Conservation (phyloP, 2,113 vertebrate species). For the Hippocampus zosterae region DNA sequence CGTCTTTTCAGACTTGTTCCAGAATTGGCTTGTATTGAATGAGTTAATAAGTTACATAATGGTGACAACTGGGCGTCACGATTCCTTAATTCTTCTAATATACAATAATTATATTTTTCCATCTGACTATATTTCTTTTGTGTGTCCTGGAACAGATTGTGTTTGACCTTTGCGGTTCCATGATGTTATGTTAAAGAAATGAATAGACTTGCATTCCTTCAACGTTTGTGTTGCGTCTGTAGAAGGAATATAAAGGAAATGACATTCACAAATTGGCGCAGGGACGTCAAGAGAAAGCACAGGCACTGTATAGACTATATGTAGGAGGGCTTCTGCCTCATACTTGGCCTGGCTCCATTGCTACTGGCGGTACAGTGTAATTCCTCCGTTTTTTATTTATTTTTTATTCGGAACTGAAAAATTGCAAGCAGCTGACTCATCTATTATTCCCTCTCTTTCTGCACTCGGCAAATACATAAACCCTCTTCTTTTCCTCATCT, state of each 20-base stretch:
- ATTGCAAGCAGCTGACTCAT: slow-evolving; percentile 63
- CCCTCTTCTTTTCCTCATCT: slow-evolving; percentile 43
- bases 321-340: slow-evolving; percentile 48
- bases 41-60: too few relatives aligned
- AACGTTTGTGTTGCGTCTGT: slow-evolving; percentile 17
- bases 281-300: slow-evolving; percentile 34
- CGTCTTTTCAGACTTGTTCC: too few relatives aligned
- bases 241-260: slow-evolving; percentile 15
- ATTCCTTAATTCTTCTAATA: too few relatives aligned
- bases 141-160: neutral
- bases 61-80: too few relatives aligned
- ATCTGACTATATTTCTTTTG: neutral
- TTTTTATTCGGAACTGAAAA: slow-evolving; percentile 45
- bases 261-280: slow-evolving; percentile 12
- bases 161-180: neutral
- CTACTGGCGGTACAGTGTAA: slow-evolving; percentile 53
- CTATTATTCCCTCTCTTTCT: slow-evolving; percentile 54
- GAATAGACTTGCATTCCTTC: slow-evolving; percentile 14
- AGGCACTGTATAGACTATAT: slow-evolving; percentile 26
- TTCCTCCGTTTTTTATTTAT: slow-evolving; percentile 46
- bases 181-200: slow-evolving; percentile 4
- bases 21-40: too few relatives aligned
- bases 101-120: too few relatives aligned
- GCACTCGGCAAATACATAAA: slow-evolving; percentile 46
- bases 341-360: slow-evolving; percentile 54